Conservation (phyloP, 2,113 vertebrate species). For the Dolichotis patagonum region DNA sequence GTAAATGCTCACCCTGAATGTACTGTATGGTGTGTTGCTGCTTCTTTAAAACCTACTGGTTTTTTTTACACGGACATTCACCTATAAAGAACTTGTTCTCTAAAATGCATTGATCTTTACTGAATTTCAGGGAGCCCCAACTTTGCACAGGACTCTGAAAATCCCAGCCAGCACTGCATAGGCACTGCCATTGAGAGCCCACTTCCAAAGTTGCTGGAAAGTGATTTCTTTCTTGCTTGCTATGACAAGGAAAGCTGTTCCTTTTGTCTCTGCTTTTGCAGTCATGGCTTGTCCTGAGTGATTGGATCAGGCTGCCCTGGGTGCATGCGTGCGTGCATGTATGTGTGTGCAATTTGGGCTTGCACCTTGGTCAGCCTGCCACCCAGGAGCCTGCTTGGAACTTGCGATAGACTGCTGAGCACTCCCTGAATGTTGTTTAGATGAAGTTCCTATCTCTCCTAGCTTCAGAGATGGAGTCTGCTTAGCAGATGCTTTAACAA, state of each 20-base stretch:
- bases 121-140: neutral
- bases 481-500: constrained; percentile 36
- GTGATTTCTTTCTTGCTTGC: constrained; percentile 50
- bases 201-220: constrained; percentile 47
- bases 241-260: constrained; percentile 40
- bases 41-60: neutral
- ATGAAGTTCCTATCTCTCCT: constrained; percentile 33
- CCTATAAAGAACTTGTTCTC: neutral
- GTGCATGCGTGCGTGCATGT: no score
- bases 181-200: neutral
- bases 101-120: neutral
- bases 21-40: neutral
- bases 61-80: neutral
- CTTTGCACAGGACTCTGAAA: neutral
- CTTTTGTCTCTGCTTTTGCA: constrained; percentile 51
- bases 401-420: neutral
- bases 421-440: neutral
- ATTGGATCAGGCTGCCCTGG: neutral
- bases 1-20: neutral
- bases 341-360: neutral
- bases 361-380: neutral
- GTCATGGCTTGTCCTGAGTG: neutral
- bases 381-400: neutral
- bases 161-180: constrained; percentile 18
- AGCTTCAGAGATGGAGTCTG: constrained; percentile 17